Conservation (phyloP, 2,888 invertebrate species). For the Amphipyra tragopoginis region DNA sequence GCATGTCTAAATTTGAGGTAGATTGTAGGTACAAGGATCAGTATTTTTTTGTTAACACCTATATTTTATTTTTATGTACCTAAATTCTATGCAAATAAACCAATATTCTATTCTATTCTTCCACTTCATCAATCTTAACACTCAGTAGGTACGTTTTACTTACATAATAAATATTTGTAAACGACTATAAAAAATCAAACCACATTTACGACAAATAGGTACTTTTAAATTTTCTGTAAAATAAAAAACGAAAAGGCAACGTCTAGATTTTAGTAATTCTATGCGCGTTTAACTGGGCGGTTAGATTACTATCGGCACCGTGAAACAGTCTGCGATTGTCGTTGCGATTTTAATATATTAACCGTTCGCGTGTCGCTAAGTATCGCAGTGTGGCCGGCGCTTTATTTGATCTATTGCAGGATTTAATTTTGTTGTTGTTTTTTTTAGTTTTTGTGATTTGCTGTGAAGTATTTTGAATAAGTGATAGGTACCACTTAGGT, state of each 20-base stretch:
- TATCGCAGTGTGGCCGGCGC: constrained; percentile 46
- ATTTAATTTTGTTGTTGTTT: constrained; percentile 23
- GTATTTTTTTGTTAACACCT: no score
- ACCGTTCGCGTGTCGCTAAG: constrained; percentile 65
- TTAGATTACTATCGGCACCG: constrained; percentile 61
- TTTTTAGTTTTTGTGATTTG: constrained; percentile 3
- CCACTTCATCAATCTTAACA: no score
- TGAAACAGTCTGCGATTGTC: constrained; percentile 67
- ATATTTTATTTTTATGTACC: no score
- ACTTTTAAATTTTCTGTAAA: no score
- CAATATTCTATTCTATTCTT: no score
- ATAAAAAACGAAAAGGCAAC: not conserved
- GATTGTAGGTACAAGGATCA: no score
- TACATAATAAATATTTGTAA: no score
- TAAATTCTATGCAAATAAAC: no score
- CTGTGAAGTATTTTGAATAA: constrained; percentile 12
- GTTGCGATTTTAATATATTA: constrained; percentile 66
- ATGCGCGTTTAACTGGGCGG: constrained; percentile 52
- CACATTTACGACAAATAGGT: no score
- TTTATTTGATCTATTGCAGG: constrained; percentile 54
- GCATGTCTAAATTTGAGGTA: no score
- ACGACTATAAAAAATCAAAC: no score
- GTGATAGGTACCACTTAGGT: constrained; percentile 1
- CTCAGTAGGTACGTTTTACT: no score
- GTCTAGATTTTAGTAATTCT: constrained; percentile 15